Base-by-base conservation (phyloP, 2,888 invertebrate genomes). In the Bruchidius siliquastri region DNA sequence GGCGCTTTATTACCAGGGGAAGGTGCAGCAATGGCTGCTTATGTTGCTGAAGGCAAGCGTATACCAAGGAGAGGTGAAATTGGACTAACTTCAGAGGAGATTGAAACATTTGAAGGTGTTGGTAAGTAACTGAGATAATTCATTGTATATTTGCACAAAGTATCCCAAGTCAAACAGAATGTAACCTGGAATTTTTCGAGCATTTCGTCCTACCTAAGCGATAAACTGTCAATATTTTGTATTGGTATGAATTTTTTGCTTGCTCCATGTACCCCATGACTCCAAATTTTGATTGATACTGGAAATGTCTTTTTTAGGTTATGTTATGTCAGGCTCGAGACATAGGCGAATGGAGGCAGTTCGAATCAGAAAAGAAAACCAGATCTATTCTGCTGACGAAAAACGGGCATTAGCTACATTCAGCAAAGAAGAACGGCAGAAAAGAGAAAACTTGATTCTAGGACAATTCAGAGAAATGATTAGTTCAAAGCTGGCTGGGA, bases 271-370 rank as follows among this genome's bases (percentile, higher is more conserved):
- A n/a, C n/a, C n/a, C n/a, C n/a, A n/a, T n/a, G n/a, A n/a, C n/a
- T n/a, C n/a, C n/a, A n/a, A n/a, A n/a, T n/a, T n/a, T n/a, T n/a
- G n/a, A n/a, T n/a, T n/a, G n/a, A n/a, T n/a, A n/a, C n/a, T n/a
- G n/a, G n/a, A n/a, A n/a, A 26, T 26, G 2, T 26, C 8, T 8
- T 26, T 26, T 26, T 26, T 18, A 49, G 99, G 99, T 26, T 99
- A 97, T 85, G 98, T 99, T 0, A 99, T 99, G 99, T 97, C 97
- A 83, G 99, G 99, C 20, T 83, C 83, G 0, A 79, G 83, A 67
- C 98, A 99, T 88, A 94, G 98, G 2, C 92, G 98, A 80, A 99
- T 99, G 99, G 99, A 99, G 87, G 99, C 99, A 77, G 99, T 99
- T 0, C 96, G 99, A 87, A 94, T 99, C 79, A 93, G 99, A 81